Evolutionary conservation across 2,797 vertebrate species (phyloP), one percentile per base, ranked within the genome.

Genomic region (Lophotriccus pileatus): DNA sequence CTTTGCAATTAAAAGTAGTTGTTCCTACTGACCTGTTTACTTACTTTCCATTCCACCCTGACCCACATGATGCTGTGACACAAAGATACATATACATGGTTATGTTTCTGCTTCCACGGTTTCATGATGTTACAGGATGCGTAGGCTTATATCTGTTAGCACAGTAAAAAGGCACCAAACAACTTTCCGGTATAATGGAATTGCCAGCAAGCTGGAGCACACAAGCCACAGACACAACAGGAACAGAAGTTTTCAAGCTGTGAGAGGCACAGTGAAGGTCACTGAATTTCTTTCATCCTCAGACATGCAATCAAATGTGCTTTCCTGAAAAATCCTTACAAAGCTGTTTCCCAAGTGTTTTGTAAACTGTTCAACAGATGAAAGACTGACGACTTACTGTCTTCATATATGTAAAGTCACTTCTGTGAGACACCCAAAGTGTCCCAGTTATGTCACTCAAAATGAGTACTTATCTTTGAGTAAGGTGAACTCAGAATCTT

Each of bases 401-500:
- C 84, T 84, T 81, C 30, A 14, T 76, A 1, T 67, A 86, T 34
- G 43, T 76, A 63, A 94, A 87, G 75, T 92, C 49, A 87, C 10
- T 87, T 86, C 27, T 59, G 12, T 43, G 84, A 81, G 72, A 87
- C 68, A 89, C 23, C 18, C 37, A 84, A 66, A n/a, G n/a, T 59
- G 78, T 83, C 84, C 69, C 70, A 72, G 46, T 74, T 81, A 58
- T 2, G n/a, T 84, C 56, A 83, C 69, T 95, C 89, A 83, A 83
- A 92, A 69, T 39, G 36, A 90, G 34, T 86, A 53, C 30, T 81
- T 58, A 56, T 80, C 49, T 87, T 87, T 72, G 82, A 93, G 47
- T 84, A 82, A 87, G 15, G 49, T 47, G 44, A 93, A 91, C 49
- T 93, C 39, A 73, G 60, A 92, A 91, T 60, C 77, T 92, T 90